phyloP scores from a whole-genome alignment of 2,113 vertebrate species.

The Pelusios castaneus region DNA sequence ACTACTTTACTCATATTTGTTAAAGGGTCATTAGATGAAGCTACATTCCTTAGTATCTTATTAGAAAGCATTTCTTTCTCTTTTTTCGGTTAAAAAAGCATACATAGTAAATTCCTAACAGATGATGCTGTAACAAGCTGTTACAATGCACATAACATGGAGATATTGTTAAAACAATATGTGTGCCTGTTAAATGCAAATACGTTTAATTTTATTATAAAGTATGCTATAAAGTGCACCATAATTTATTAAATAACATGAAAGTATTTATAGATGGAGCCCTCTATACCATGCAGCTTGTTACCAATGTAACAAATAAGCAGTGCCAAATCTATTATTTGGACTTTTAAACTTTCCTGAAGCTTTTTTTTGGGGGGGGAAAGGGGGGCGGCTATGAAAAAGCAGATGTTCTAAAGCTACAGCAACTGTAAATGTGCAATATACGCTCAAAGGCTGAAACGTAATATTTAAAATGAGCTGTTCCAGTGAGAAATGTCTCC shows the following conservation, averaged over 20 bases:
- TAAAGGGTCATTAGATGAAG: slow-evolving; percentile 69
- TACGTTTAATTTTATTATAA: slow-evolving; percentile 73
- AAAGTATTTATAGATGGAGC: slow-evolving; percentile 68
- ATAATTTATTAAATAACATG: slow-evolving; percentile 76
- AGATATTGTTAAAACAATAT: slow-evolving; percentile 77
- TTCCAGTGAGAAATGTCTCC: slow-evolving; percentile 78
- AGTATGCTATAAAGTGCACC: slow-evolving; percentile 66
- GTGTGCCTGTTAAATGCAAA: slow-evolving; percentile 71
- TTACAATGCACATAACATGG: slow-evolving; percentile 63
- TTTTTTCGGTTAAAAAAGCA: slow-evolving; percentile 2
- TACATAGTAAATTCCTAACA: slow-evolving; percentile 76
- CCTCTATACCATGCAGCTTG: slow-evolving; percentile 25
- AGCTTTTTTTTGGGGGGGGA: slow-evolving; percentile 62
- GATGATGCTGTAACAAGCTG: slow-evolving; percentile 75
- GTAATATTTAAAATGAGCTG: slow-evolving; percentile 73
- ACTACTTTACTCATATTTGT: slow-evolving; percentile 52
- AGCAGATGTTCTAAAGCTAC: slow-evolving; percentile 78
- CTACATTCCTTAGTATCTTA: slow-evolving; percentile 66
- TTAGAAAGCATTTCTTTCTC: slow-evolving; percentile 60
- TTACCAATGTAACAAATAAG: slow-evolving; percentile 35
- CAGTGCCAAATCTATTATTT: slow-evolving; percentile 63
- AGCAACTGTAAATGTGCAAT: slow-evolving; percentile 76
- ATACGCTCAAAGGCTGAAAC: slow-evolving; percentile 76
- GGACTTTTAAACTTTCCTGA: slow-evolving; percentile 64
- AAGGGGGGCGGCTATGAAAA: slow-evolving; percentile 76